phyloP scores from a whole-genome alignment of 1,140 invertebrate genomes.

The Schlechtendalia chinensis region DNA sequence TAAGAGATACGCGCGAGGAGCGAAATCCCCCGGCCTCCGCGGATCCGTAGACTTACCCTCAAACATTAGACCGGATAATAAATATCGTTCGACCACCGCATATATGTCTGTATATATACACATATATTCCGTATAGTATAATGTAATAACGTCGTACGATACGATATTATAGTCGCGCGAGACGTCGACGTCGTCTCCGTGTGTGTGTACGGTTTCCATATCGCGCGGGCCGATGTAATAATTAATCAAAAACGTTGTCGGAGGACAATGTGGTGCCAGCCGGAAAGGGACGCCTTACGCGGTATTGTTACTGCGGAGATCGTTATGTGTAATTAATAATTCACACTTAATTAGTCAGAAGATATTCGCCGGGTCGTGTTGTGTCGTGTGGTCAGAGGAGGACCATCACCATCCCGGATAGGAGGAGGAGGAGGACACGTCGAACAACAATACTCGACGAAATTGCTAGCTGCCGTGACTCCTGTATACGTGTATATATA shows the following conservation, averaged over 20 bases:
- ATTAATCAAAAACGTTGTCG: slow-evolving; percentile 40
- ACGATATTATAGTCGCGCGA: too few relatives aligned
- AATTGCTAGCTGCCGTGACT: slow-evolving; percentile 12
- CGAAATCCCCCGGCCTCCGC: too few relatives aligned
- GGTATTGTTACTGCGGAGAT: slow-evolving; percentile 28
- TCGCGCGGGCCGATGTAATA: not conserved
- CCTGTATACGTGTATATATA: not conserved
- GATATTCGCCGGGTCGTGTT: slow-evolving; percentile 30
- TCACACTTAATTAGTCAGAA: slow-evolving; percentile 50
- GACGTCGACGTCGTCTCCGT: not conserved
- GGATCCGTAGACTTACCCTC: too few relatives aligned
- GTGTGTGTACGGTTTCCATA: not conserved
- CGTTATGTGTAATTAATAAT: slow-evolving; percentile 50
- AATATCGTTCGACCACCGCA: too few relatives aligned
- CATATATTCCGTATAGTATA: not conserved
- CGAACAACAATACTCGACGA: slow-evolving; percentile 41
- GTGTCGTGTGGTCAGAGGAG: slow-evolving; percentile 20
- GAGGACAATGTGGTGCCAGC: slow-evolving; percentile 21
- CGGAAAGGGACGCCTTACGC: slow-evolving; percentile 9
- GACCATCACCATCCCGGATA: not conserved
- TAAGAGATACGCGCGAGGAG: too few relatives aligned
- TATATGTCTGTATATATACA: too few relatives aligned
- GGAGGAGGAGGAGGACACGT: slow-evolving; percentile 21
- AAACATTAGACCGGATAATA: too few relatives aligned
- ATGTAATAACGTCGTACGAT: too few relatives aligned